Conservation (phyloP, 2,797 vertebrate genomes). For the Holocentrus rufus region DNA sequence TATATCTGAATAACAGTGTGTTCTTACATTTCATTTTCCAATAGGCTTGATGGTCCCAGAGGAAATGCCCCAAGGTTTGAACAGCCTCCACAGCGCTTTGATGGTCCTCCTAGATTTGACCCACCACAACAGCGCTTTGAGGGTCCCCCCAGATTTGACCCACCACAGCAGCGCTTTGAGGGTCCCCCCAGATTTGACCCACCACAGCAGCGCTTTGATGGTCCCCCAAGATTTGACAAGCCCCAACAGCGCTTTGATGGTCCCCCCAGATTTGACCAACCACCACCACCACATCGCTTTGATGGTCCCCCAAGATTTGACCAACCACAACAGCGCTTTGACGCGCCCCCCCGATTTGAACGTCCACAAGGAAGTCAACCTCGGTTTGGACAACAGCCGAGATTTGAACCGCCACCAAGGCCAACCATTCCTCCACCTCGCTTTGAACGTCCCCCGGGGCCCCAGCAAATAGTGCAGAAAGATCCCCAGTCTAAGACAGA, state of each 20-base stretch:
- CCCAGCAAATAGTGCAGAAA: constrained; percentile 57
- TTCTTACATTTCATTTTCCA: constrained; percentile 49
- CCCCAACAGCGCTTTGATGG: constrained; percentile 78
- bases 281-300: constrained; percentile 76
- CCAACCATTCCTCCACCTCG: constrained; percentile 46
- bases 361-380: constrained; percentile 44
- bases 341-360: constrained; percentile 52
- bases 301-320: constrained; percentile 83
- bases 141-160: constrained; percentile 63
- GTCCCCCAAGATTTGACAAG: constrained; percentile 85
- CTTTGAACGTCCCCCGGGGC: constrained; percentile 71
- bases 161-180: constrained; percentile 80
- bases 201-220: constrained; percentile 83
- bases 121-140: constrained; percentile 70
- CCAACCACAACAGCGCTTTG: constrained; percentile 61
- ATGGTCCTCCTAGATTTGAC: constrained; percentile 80
- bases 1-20: too few relatives aligned
- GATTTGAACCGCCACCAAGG: constrained; percentile 69
- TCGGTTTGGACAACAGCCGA: constrained; percentile 45
- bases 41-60: constrained; percentile 86
- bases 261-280: constrained; percentile 81
- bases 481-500: constrained; percentile 53
- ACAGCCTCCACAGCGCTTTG: constrained; percentile 76
- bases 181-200: constrained; percentile 86
- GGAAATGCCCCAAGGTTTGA: constrained; percentile 83